Base-by-base conservation (phyloP, 1,140 invertebrate genomes). In the Phenacoccus solenopsis region DNA sequence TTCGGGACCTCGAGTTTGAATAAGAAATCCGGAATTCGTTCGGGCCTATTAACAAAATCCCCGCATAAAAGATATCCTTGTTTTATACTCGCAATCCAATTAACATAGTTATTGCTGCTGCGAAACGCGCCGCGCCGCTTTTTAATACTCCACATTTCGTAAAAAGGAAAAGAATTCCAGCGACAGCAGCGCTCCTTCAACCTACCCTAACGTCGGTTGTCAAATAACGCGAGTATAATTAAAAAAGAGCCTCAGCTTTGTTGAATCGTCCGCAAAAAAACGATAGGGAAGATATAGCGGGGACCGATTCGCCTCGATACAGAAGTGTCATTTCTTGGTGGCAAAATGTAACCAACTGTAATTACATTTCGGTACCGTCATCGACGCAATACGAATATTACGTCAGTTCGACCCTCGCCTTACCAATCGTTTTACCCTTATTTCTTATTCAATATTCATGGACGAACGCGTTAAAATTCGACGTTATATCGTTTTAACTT, bases 1-100 rank as follows among this genome's bases (percentile, higher is more conserved):
- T 64, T 64, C 59, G 59, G 3, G 25, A 64, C 59, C 59, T 22
- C 13, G 25, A 64, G 59, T 64, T 64, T 64, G 25, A 64, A 64
- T 25, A 64, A 64, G 59, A 27, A 64, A 64, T 64, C 25, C 25
- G 59, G 22, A 25, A 64, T 64, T 64, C 59, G 59, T 64, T 64
- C 22, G 25, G 25, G 59, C 59, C 59, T 64, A 64, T 64, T 24
- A 64, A 64, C 25, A 9, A 64, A 64, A 20, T 64, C 20, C 13
- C 59, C 21, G 16, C 16, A 49, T 49, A 64, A 64, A 24, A 64
- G 59, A 64, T 27, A 64, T 64, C 22, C 59, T 64, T 27, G 59
- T 64, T 64, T 64, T 64, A 27, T 64, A 64, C 59, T 64, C 59
- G 59, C 10, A 64, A 64, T 64, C 59, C 59, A 64, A 64, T 64